Evolutionary conservation across 1,140 invertebrate species (phyloP).

Genomic region (Hyposmocoma kahamanoa): DNA sequence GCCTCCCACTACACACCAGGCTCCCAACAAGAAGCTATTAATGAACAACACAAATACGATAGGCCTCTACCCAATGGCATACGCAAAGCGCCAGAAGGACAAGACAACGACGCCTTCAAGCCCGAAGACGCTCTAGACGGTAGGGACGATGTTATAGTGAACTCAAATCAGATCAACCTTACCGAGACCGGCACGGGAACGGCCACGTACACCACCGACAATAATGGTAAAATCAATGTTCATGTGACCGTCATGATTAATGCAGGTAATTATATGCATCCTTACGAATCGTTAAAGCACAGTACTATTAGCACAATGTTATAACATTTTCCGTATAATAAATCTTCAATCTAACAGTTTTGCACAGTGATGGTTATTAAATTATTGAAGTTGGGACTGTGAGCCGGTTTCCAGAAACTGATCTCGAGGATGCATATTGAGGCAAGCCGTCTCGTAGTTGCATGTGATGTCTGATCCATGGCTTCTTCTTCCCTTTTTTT

Average conservation of each 20-base stretch:
- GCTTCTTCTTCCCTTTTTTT: background rate
- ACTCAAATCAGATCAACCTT: slow-evolving; percentile 61
- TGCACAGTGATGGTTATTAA: slow-evolving; percentile 47
- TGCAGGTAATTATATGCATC: slow-evolving; percentile 77
- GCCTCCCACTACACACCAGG: slow-evolving; percentile 64
- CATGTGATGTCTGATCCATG: slow-evolving; percentile 22
- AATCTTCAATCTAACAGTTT: slow-evolving; percentile 52
- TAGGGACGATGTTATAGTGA: slow-evolving; percentile 61
- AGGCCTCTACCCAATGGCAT: slow-evolving; percentile 57
- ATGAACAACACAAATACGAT: slow-evolving; percentile 41
- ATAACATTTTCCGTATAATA: slow-evolving; percentile 41
- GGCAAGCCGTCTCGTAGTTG: slow-evolving; percentile 63
- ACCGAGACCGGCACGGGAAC: slow-evolving; percentile 66
- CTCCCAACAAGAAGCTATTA: slow-evolving; percentile 18
- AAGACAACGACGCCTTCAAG: slow-evolving; percentile 82
- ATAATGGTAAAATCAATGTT: slow-evolving; percentile 92
- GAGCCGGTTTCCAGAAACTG: slow-evolving; percentile 34
- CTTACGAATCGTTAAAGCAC: slow-evolving; percentile 54
- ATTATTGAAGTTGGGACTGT: slow-evolving; percentile 32
- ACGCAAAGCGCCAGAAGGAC: slow-evolving; percentile 83
- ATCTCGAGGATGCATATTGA: slow-evolving; percentile 69
- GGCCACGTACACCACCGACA: slow-evolving; percentile 80
- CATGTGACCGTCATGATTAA: slow-evolving; percentile 86
- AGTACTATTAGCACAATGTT: slow-evolving; percentile 38
- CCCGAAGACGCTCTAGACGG: slow-evolving; percentile 76